A percentile compares a stretch with the other conserved stretches of the same genome.
phyloP scores from a whole-genome alignment of 2,113 vertebrate genomes.

The Pithys albifrons region DNA sequence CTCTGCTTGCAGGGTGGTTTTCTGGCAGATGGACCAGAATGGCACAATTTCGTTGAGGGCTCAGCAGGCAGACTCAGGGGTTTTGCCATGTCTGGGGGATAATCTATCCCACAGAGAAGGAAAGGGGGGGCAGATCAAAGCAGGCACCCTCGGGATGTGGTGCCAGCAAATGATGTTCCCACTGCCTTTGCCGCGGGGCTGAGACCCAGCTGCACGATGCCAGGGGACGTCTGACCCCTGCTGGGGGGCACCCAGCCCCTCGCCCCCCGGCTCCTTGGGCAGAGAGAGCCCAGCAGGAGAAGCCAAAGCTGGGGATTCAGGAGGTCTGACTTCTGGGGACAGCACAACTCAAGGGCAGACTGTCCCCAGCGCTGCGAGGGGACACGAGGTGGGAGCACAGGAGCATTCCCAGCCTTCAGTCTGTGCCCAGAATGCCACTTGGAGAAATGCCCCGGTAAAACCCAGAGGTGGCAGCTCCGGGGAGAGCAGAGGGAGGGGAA shows the following conservation, averaged over 20 bases:
- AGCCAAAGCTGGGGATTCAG: background rate
- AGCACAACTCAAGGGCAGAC: background rate
- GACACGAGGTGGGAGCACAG: fast-evolving
- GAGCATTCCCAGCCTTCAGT: background rate
- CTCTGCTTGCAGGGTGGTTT: fast-evolving
- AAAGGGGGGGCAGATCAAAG: background rate
- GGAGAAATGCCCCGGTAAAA: background rate
- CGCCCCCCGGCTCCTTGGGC: fast-evolving
- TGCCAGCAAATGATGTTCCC: background rate
- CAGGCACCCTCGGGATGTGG: background rate
- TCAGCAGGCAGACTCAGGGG: background rate
- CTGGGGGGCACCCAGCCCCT: background rate
- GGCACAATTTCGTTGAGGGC: fast-evolving
- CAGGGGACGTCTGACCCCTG: fast-evolving
- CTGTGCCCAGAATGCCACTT: fast-evolving
- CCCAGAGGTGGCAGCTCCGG: fast-evolving
- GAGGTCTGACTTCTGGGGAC: fast-evolving
- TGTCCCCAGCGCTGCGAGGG: background rate
- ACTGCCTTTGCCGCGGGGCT: background rate
- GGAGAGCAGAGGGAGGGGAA: background rate
- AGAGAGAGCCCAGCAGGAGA: background rate
- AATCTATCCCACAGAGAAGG: fast-evolving
- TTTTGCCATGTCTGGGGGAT: fast-evolving
- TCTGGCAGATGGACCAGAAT: fast-evolving
- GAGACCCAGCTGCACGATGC: background rate